phyloP scores from a whole-genome alignment of 2,113 vertebrate genomes.

The Dicerorhinus sumatrensis region DNA sequence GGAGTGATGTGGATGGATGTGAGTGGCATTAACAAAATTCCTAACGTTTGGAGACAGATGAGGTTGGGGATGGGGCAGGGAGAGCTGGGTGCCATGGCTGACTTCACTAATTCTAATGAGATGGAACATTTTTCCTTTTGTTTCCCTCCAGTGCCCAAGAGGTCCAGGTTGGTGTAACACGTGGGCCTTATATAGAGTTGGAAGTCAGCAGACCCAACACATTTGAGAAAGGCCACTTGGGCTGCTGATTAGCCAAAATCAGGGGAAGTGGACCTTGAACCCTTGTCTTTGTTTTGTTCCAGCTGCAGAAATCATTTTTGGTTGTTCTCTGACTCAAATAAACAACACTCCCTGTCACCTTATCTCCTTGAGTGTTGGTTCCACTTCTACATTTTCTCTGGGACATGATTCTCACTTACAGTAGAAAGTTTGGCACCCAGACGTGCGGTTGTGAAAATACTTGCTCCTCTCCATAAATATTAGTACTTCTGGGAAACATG shows the following conservation, averaged over 20 bases:
- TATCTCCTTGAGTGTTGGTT: slow-evolving; percentile 25
- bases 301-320: slow-evolving; percentile 69
- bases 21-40: neutral
- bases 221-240: neutral
- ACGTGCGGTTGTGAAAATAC: slow-evolving; percentile 72
- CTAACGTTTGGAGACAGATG: neutral
- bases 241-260: neutral
- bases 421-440: slow-evolving; percentile 57
- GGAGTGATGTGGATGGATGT: neutral
- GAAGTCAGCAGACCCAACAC: neutral
- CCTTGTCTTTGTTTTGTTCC: slow-evolving; percentile 55
- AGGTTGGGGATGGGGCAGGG: too few relatives aligned
- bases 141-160: neutral
- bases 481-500: slow-evolving; percentile 60
- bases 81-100: neutral
- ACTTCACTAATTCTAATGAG: neutral
- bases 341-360: slow-evolving; percentile 36
- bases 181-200: neutral
- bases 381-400: slow-evolving; percentile 64
- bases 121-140: neutral
- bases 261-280: slow-evolving; percentile 57
- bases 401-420: slow-evolving; percentile 63
- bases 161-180: neutral
- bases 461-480: slow-evolving; percentile 55
- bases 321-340: slow-evolving; percentile 39